Percentiles rank a stretch among this genome's conserved stretches.
Evolutionary conservation across 2,888 invertebrate species (phyloP).

Genomic region (Pyralis farinalis): DNA sequence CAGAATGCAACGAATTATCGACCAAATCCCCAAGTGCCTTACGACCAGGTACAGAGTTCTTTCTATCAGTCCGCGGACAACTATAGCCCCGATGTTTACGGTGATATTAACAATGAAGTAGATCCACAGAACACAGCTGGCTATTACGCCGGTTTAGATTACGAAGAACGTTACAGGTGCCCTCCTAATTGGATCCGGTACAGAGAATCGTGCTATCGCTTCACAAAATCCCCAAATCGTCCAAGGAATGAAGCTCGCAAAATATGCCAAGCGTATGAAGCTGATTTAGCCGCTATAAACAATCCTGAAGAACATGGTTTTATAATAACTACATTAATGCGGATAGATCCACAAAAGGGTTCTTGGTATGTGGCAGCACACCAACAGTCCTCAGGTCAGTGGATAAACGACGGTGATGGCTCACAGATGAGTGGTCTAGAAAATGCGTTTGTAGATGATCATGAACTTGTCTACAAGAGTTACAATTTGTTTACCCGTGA

Average conservation of each 20-base stretch:
- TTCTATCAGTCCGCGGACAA: conserved; percentile 54
- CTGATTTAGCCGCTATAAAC: conserved; percentile 90
- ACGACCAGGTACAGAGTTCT: conserved; percentile 60
- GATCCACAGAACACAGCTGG: conserved; percentile 60
- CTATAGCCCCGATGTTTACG: conserved; percentile 52
- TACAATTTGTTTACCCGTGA: conserved; percentile 83
- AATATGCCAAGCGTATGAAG: conserved; percentile 91
- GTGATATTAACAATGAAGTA: conserved; percentile 56
- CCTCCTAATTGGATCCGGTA: conserved; percentile 94
- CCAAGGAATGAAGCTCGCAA: conserved; percentile 90
- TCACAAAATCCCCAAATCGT: conserved; percentile 92
- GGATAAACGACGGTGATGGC: conserved; percentile 93
- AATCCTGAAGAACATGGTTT: conserved; percentile 93
- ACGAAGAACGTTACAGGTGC: conserved; percentile 80
- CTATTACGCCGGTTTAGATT: conserved; percentile 67
- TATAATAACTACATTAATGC: conserved; percentile 89
- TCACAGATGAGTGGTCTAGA: conserved; percentile 89
- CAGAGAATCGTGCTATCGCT: conserved; percentile 92
- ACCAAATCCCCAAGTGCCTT: conserved; percentile 57
- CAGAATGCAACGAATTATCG: conserved; percentile 59
- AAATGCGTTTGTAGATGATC: conserved; percentile 89
- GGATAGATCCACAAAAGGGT: conserved; percentile 91
- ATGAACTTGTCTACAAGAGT: conserved; percentile 51
- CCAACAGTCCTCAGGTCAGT: conserved; percentile 87
- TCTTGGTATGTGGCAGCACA: conserved; percentile 93